Base-by-base conservation (phyloP, 1,140 invertebrate species). In the Apis cerana region DNA sequence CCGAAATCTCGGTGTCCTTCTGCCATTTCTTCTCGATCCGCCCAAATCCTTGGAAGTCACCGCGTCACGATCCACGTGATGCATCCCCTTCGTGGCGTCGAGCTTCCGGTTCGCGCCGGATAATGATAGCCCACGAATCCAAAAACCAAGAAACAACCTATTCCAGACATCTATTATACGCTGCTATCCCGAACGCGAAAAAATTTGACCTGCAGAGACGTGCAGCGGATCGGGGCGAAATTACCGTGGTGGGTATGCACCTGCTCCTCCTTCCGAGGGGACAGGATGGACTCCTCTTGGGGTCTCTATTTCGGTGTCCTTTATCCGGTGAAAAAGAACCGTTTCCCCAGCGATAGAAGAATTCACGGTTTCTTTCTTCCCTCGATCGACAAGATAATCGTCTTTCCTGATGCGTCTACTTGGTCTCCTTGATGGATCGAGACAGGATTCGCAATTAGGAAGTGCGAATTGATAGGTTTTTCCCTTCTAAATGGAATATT, bases 31-130 rank as follows among this genome's bases (percentile, higher is more conserved):
- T 33, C 27, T 74, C 27, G 67, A 83, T 84, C 68, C 62, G 19
- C 56, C 62, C 68, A n/a, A 68, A 58, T 74, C 62, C 62, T 87
- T 77, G 52, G 85, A 84, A 87, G 82, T 88, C 86, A 87, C 78
- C 82, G 77, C 74, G 54, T 43, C 33, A 75, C 50, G 70, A 82
- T 79, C 56, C 64, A 43, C 11, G 54, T 76, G 69, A 12, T 79
- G 52, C 52, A 52, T 79, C 43, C 52, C 78, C 54, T 23, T 69
- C n/a, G 7, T 17, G 70, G 78, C 74, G 62, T 52, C 50, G 48
- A 23, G 79, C 88, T 89, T 89, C 88, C 88, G 88, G 88, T 86
- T 89, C 79, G 87, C 88, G 85, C 79, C 62, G 71, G 79, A 78
- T 89, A 89, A 89, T 89, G 82, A 89, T 84, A 88, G 88, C 27